Percentiles rank a stretch among this genome's conserved stretches.
Evolutionary conservation across 2,113 vertebrate genomes (phyloP).

Genomic region (Triplophysa siluroides): DNA sequence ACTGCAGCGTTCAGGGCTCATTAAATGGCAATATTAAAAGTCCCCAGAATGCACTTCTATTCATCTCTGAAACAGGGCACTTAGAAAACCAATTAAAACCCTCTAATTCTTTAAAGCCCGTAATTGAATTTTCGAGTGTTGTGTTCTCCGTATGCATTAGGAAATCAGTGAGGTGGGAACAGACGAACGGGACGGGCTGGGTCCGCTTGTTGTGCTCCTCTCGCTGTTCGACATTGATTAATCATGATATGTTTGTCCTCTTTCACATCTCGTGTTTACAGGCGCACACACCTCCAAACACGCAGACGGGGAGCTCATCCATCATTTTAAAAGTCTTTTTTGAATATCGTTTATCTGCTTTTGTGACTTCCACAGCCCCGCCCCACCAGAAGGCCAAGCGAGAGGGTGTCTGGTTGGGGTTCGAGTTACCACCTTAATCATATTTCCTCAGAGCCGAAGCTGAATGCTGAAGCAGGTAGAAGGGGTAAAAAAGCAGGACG

Average conservation of each 20-base stretch:
- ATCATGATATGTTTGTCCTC: constrained; percentile 69
- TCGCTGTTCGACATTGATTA: constrained; percentile 68
- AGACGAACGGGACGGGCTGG: constrained; percentile 31
- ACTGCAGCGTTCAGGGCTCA: constrained; percentile 64
- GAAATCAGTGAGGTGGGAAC: constrained; percentile 46
- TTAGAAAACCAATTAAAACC: constrained; percentile 78
- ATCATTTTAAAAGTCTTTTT: constrained; percentile 57
- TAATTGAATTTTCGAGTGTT: constrained; percentile 73
- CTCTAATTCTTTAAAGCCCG: constrained; percentile 72
- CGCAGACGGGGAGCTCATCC: constrained; percentile 54
- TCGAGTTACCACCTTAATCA: constrained; percentile 48
- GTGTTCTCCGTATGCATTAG: constrained; percentile 55
- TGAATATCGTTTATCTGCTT: constrained; percentile 52
- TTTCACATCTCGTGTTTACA: constrained; percentile 52
- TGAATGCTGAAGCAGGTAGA: constrained; percentile 64
- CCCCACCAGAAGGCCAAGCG: background rate
- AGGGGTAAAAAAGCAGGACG: constrained; percentile 28
- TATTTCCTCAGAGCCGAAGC: constrained; percentile 41
- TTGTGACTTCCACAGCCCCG: constrained; percentile 30
- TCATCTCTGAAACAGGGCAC: constrained; percentile 72
- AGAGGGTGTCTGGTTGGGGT: constrained; percentile 18
- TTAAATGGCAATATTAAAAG: constrained; percentile 75
- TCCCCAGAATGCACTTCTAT: constrained; percentile 66
- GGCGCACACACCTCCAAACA: constrained; percentile 31
- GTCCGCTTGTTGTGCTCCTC: constrained; percentile 55